A percentile compares a stretch with the other conserved stretches of the same genome.
Evolutionary conservation across 1,140 invertebrate genomes (phyloP).

Genomic region (Ooceraea biroi): DNA sequence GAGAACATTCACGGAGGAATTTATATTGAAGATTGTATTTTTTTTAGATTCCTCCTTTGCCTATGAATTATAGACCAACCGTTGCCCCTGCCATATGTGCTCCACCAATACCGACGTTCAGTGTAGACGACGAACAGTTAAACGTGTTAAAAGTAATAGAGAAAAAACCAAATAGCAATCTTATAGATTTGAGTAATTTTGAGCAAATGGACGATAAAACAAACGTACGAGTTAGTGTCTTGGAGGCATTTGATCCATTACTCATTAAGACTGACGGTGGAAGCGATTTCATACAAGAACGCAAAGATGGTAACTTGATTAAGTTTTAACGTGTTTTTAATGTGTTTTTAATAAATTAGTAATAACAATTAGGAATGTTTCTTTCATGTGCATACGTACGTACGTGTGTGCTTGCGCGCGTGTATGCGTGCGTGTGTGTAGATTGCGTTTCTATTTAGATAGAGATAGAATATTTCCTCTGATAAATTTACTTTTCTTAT

Average conservation of each 20-base stretch:
- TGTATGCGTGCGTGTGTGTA: too few species aligned
- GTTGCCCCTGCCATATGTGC: conserved; percentile 72
- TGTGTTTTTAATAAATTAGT: too few species aligned
- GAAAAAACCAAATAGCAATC: conserved; percentile 87
- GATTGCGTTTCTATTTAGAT: too few species aligned
- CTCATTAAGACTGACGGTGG: conserved; percentile 86
- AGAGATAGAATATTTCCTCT: too few species aligned
- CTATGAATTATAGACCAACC: conserved; percentile 82
- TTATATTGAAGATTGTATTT: background rate
- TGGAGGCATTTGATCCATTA: conserved; percentile 94
- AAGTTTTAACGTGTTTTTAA: background rate
- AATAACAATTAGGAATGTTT: too few species aligned
- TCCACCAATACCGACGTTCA: conserved; percentile 54
- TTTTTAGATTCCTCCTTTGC: conserved; percentile 85
- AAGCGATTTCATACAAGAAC: conserved; percentile 69
- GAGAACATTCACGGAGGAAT: too few species aligned
- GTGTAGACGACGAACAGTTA: conserved; percentile 80
- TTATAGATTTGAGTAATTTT: conserved; percentile 87
- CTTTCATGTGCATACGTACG: too few species aligned
- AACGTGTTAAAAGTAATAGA: conserved; percentile 85
- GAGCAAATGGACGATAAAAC: conserved; percentile 86
- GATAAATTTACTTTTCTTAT: too few species aligned
- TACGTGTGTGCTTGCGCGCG: too few species aligned
- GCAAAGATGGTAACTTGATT: conserved; percentile 75
- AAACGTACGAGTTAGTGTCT: conserved; percentile 91